Percentiles rank a stretch among this genome's conserved stretches.
phyloP scores from a whole-genome alignment of 92 coral and sea anemone species.

The Chrysogorgia sp. region DNA sequence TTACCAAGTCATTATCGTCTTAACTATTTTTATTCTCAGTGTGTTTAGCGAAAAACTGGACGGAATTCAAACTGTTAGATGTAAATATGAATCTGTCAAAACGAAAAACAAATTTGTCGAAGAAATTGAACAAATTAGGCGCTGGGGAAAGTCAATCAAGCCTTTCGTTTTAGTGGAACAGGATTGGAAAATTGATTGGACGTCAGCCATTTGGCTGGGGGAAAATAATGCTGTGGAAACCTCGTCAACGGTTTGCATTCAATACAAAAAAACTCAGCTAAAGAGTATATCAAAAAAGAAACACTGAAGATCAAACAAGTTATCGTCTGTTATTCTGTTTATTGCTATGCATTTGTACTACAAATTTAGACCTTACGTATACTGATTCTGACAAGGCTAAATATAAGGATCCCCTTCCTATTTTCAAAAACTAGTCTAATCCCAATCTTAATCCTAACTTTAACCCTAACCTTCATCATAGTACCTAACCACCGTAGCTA shows the following conservation, averaged over 20 bases:
- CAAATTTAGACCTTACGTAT: too few relatives aligned
- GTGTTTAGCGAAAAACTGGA: constrained; percentile 31
- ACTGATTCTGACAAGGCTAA: too few relatives aligned
- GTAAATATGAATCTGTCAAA: constrained; percentile 10
- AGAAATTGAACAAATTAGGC: constrained; percentile 38
- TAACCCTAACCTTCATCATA: too few relatives aligned
- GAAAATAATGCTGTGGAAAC: constrained; percentile 34
- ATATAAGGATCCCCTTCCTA: too few relatives aligned
- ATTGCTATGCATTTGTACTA: too few relatives aligned
- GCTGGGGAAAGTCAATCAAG: constrained; percentile 31
- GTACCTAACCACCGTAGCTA: too few relatives aligned
- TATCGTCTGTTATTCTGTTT: too few relatives aligned
- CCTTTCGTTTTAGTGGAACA: constrained; percentile 38
- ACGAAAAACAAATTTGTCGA: constrained; percentile 38
- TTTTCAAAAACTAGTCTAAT: too few relatives aligned
- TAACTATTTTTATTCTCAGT: constrained; percentile 21
- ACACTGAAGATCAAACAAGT: not conserved
- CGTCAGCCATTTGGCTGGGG: constrained; percentile 43
- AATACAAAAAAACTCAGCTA: constrained; percentile 31
- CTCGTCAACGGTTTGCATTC: constrained; percentile 23
- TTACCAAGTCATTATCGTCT: constrained; percentile 30
- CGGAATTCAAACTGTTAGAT: not conserved
- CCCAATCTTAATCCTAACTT: too few relatives aligned
- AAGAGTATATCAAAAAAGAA: not conserved
- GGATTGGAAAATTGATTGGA: constrained; percentile 45